Conservation (phyloP, 2,888 invertebrate genomes). For the Hydroisotoma schaefferi region DNA sequence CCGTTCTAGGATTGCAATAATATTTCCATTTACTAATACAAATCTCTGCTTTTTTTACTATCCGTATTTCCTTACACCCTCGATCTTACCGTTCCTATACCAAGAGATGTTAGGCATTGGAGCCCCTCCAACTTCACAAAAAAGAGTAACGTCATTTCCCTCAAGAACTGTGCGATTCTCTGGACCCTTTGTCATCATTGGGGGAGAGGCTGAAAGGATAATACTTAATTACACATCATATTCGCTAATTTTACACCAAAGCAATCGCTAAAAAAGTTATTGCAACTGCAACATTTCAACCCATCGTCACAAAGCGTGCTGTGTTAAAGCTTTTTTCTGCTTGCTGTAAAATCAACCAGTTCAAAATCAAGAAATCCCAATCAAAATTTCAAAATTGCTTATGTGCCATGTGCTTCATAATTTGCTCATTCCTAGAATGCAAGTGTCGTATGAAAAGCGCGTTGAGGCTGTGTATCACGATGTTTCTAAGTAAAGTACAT, state of each 20-base stretch:
- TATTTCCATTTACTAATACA: not conserved
- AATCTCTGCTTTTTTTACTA: not conserved
- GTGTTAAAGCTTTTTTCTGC: too few species aligned
- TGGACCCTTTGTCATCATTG: slow-evolving; percentile 78
- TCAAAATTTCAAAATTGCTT: too few species aligned
- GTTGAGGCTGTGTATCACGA: too few species aligned
- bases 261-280: slow-evolving; percentile 1
- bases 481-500: too few species aligned
- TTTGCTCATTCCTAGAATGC: too few species aligned
- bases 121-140: slow-evolving; percentile 83
- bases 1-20: slow-evolving; percentile 32
- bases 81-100: slow-evolving; percentile 78
- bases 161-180: slow-evolving; percentile 84
- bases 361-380: too few species aligned
- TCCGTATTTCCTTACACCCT: not conserved
- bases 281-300: slow-evolving; percentile 2
- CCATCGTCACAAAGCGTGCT: slow-evolving; percentile 4
- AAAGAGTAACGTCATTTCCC: slow-evolving; percentile 84
- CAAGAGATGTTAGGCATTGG: slow-evolving; percentile 87
- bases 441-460: too few species aligned
- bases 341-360: too few species aligned
- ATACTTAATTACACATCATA: not conserved
- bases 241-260: not conserved
- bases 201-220: slow-evolving; percentile 71
- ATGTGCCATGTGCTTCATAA: too few species aligned